Conservation (phyloP, 2,113 vertebrate genomes). For the Aleadryas rufinucha region DNA sequence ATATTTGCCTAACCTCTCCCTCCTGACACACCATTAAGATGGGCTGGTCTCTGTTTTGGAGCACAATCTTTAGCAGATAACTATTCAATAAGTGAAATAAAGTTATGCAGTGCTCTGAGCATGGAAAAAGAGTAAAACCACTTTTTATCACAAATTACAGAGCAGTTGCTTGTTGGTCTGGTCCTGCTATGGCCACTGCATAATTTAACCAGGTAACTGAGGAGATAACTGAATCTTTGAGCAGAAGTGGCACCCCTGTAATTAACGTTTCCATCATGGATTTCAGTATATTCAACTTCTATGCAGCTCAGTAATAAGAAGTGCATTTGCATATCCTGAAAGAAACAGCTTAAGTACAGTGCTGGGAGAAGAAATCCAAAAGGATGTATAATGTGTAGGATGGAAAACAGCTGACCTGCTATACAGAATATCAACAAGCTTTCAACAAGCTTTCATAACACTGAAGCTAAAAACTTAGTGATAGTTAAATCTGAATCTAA, state of each 20-base stretch:
- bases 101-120: not conserved
- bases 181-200: rapidly evolving
- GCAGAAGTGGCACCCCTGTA: not conserved
- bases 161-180: not conserved
- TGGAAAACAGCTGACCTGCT: conserved; percentile 46
- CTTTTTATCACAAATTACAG: not conserved
- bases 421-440: conserved; percentile 41
- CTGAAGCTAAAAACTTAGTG: not conserved
- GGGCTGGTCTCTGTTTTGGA: not conserved
- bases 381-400: conserved; percentile 24
- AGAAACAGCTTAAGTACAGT: not conserved
- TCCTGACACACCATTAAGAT: not conserved
- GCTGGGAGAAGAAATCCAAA: not conserved
- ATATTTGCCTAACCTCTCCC: not conserved
- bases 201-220: not conserved
- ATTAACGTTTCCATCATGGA: not conserved
- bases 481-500: conserved; percentile 32
- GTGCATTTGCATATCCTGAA: not conserved
- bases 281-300: not conserved
- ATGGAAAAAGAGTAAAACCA: rapidly evolving
- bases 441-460: conserved; percentile 50
- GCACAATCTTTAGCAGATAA: not conserved
- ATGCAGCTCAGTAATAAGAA: not conserved
- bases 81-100: not conserved
- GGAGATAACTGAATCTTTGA: not conserved